These are phyloP conservation scores for Azorinus chamasolen DNA, from an alignment of 2,888 invertebrate species.

Conservation along the genomic window DNA sequence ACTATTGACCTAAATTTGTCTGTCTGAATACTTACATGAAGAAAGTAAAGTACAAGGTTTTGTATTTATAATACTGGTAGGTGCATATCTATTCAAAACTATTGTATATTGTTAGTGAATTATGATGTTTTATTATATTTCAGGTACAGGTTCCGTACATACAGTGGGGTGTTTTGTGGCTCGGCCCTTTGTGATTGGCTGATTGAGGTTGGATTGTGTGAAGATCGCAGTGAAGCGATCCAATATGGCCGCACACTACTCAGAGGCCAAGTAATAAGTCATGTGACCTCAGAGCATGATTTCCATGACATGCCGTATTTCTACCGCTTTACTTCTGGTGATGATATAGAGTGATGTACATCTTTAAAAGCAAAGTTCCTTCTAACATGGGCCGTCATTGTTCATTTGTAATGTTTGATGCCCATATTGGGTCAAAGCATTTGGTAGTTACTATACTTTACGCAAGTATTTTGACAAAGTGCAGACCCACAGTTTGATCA, in stretches of 20 bases:
- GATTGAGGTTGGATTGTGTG: slow-evolving; percentile 92
- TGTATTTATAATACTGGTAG: too few relatives aligned
- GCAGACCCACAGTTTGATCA: too few relatives aligned
- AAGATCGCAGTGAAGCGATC: slow-evolving; percentile 92
- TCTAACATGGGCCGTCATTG: too few relatives aligned
- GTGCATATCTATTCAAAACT: too few relatives aligned
- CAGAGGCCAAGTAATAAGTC: slow-evolving; percentile 94
- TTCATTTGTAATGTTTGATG: too few relatives aligned
- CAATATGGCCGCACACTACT: slow-evolving; percentile 94
- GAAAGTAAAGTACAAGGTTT: too few relatives aligned
- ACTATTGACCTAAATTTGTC: too few relatives aligned
- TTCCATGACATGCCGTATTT: slow-evolving; percentile 92
- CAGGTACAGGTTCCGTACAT: slow-evolving; percentile 93
- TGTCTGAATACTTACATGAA: too few relatives aligned
- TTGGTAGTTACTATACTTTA: too few relatives aligned
- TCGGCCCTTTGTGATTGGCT: slow-evolving; percentile 95
- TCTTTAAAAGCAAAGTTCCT: too few relatives aligned
- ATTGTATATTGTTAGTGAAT: neutral
- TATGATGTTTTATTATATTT: slow-evolving; percentile 5
- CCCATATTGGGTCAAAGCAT: too few relatives aligned
- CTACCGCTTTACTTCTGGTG: slow-evolving; percentile 90
- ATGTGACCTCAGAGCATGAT: slow-evolving; percentile 94
- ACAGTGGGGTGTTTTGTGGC: slow-evolving; percentile 93
- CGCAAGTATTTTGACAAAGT: too few relatives aligned
- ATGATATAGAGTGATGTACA: slow-evolving; percentile 12